A percentile compares a stretch with the other conserved stretches of the same genome.
Evolutionary conservation across 2,888 invertebrate genomes (phyloP).

Genomic region (Nephrotoma appendiculata): DNA sequence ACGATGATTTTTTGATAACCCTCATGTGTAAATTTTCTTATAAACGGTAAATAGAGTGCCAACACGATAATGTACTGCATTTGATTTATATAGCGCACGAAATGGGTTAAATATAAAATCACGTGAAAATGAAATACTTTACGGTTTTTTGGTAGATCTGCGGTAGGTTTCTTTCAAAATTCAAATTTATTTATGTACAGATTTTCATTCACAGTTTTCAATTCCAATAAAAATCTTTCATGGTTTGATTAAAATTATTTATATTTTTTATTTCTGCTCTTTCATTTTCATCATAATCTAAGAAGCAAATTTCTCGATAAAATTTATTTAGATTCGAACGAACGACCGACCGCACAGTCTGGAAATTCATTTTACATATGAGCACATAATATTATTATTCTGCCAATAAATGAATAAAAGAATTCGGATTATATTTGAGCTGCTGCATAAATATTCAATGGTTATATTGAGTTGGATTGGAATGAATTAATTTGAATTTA

Average conservation of each 20-base stretch:
- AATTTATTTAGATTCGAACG: not conserved
- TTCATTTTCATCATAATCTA: not conserved
- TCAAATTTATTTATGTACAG: not conserved
- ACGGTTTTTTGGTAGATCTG: not conserved
- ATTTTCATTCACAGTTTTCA: not conserved
- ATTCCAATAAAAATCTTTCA: not conserved
- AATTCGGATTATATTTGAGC: not conserved
- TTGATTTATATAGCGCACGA: not conserved
- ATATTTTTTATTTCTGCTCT: not conserved
- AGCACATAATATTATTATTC: not conserved
- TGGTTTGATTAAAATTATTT: not conserved
- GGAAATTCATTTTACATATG: not conserved
- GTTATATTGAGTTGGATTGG: not conserved
- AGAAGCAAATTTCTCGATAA: not conserved
- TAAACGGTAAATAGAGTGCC: not conserved
- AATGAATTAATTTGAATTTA: not conserved
- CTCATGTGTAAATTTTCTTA: not conserved
- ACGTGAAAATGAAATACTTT: not conserved
- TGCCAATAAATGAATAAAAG: not conserved
- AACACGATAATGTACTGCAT: not conserved
- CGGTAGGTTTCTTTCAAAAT: not conserved
- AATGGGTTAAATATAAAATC: not conserved
- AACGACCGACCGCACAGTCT: not conserved
- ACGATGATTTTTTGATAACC: not conserved
- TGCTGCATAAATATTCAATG: not conserved